Conservation (phyloP, 2,797 vertebrate genomes). For the Octomys mimax region DNA sequence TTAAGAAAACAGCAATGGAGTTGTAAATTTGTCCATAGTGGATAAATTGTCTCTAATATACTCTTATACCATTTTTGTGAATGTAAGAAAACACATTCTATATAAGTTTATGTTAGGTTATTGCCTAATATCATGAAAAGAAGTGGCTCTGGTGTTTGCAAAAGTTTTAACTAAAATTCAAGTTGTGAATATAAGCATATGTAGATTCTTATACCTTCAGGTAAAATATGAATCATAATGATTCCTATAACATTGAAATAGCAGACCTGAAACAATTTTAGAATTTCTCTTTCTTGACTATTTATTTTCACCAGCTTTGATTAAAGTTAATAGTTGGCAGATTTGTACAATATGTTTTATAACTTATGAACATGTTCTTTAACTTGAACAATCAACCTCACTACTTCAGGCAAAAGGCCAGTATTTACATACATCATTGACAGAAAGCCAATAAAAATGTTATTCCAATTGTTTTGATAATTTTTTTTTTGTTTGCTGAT, state of each 20-base stretch:
- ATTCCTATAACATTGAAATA: neutral
- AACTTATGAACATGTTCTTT: neutral
- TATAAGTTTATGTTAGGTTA: neutral
- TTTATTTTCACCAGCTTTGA: neutral
- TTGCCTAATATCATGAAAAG: neutral
- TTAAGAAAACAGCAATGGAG: neutral
- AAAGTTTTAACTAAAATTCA: neutral
- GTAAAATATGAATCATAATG: neutral
- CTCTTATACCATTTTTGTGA: neutral
- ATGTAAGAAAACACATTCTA: neutral
- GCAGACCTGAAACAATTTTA: neutral
- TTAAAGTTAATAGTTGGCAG: neutral
- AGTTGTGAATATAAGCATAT: neutral
- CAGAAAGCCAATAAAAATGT: neutral
- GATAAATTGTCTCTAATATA: neutral
- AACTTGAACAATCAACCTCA: neutral
- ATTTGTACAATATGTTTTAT: neutral
- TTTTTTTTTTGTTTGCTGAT: neutral
- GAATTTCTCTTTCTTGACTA: neutral
- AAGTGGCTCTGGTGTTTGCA: neutral
- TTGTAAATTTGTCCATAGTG: neutral
- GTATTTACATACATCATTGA: neutral
- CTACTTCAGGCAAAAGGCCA: neutral
- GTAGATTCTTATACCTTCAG: neutral
- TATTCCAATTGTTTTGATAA: neutral